Evolutionary conservation across 2,797 vertebrate genomes (phyloP), one percentile per base, ranked within the genome.

Genomic region (Mus spretus): DNA sequence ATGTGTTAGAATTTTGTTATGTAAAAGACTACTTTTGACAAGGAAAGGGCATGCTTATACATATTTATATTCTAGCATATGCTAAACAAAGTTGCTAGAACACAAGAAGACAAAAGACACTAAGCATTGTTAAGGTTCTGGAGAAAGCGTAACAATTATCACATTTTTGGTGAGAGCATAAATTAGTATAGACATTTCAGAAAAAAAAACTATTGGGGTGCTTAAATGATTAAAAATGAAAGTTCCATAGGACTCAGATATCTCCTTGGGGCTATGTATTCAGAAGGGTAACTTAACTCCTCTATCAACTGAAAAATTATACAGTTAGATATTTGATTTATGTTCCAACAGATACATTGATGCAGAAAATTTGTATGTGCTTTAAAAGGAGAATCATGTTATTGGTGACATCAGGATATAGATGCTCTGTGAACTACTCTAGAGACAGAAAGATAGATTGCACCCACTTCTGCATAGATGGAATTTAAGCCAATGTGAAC

Each of bases 1-100:
- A 77, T 61, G 37, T 59, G 55, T 77, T 89, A 63, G 40, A 63
- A 78, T n/a, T 78, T 89, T 75, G 37, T 89, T 77, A 89, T 77
- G 26, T 75, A 75, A 89, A 89, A 88, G 26, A 59, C 26, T 75
- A 28, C 53, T 57, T 55, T 77, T 89, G 86, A 89, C 55, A 26
- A 75, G 70, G 44, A 75, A 75, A 59, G 70, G 14, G 53, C 86
- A 89, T 44, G 19, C 34, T 89, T 75, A 89, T 75, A 77, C 70
- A 89, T 77, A 75, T 89, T 75, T 59, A 75, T 89, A 59, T 59
- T 34, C 37, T 59, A 88, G 53, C 53, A 88, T 57, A 72, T 75
- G 53, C 37, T 88, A 88, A 57, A 88, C 26, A 11, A 75, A 87
- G 74, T 88, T 55, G 26, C 67, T 59, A 57, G 26, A 89, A 59